A percentile compares a stretch with the other conserved stretches of the same genome.
Conservation (phyloP, 2,113 vertebrate species). For the Chamaetylas fuelleborni region DNA sequence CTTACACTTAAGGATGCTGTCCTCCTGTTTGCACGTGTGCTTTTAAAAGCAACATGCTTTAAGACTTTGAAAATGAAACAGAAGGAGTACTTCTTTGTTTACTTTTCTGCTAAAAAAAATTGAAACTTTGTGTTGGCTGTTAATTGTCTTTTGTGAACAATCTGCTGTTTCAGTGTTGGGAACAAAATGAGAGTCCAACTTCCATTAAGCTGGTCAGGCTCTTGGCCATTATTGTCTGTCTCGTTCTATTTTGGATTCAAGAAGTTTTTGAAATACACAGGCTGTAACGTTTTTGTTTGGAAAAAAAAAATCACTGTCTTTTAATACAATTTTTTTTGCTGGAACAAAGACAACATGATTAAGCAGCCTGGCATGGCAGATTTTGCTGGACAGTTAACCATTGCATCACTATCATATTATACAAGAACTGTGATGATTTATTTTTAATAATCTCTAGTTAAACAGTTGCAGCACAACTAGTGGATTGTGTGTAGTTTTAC, state of each 20-base stretch:
- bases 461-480: background rate
- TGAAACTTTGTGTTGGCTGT: background rate
- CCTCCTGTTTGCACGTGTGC: background rate
- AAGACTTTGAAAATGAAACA: background rate
- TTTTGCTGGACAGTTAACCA: background rate
- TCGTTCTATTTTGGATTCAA: background rate
- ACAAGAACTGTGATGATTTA: background rate
- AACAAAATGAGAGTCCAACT: background rate
- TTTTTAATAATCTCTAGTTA: background rate
- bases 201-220: constrained; percentile 18
- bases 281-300: background rate
- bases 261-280: background rate
- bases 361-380: background rate
- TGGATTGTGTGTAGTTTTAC: background rate
- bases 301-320: background rate
- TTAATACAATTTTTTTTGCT: background rate
- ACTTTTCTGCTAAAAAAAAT: background rate
- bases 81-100: constrained; percentile 8
- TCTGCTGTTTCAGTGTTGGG: background rate
- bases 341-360: background rate
- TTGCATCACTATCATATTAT: background rate
- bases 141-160: background rate
- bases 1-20: fast-evolving
- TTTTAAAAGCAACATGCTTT: background rate
- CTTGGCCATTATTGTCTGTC: constrained; percentile 48